Evolutionary conservation across 2,888 invertebrate species (phyloP).

Genomic region (Platynereis dumerilii): DNA sequence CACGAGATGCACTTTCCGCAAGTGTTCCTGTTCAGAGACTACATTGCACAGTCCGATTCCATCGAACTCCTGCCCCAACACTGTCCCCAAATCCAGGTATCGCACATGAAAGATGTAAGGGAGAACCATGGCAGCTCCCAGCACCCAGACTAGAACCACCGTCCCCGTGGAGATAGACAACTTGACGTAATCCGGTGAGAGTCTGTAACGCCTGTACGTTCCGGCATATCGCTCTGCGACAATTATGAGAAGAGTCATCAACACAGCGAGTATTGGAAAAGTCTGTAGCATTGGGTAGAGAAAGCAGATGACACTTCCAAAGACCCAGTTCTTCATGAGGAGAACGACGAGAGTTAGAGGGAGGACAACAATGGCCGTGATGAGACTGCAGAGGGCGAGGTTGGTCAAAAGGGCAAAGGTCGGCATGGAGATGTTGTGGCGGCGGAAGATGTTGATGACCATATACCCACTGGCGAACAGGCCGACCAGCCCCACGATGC

Average conservation of each 20-base stretch:
- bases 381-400: conserved; percentile 4
- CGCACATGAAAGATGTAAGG: not conserved
- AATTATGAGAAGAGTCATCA: not conserved
- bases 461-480: not conserved
- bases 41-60: conserved; percentile 2
- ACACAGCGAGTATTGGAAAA: not conserved
- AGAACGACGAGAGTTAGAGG: not conserved
- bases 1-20: not conserved
- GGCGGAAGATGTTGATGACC: not conserved
- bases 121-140: not conserved
- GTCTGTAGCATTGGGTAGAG: conserved; percentile 3
- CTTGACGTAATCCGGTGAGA: not conserved
- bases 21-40: not conserved
- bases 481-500: conserved; percentile 2
- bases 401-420: conserved; percentile 1
- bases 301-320: conserved; percentile 5
- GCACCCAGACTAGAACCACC: not conserved
- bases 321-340: conserved; percentile 9
- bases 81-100: conserved; percentile 1
- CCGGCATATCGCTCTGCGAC: conserved; percentile 2
- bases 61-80: not conserved
- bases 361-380: not conserved
- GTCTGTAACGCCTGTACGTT: not conserved
- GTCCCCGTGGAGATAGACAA: not conserved
- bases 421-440: not conserved